These are phyloP conservation scores for Tromatobia lineatoria DNA, from an alignment of 2,888 invertebrate species.

Conservation along the genomic window DNA sequence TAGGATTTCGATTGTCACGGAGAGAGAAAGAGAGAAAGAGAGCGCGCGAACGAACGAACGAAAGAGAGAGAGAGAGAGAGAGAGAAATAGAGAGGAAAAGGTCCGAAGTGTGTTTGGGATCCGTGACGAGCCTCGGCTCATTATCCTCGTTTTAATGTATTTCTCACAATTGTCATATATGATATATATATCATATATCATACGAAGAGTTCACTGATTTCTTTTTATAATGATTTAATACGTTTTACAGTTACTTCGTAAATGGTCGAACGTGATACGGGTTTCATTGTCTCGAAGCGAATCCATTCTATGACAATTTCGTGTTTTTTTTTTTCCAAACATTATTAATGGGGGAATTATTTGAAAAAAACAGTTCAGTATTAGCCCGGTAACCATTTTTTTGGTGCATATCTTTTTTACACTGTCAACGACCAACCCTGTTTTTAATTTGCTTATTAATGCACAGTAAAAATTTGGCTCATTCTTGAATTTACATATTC, in stretches of 20 bases:
- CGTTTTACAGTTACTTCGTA: conserved; percentile 19
- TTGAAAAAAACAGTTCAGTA: conserved; percentile 28
- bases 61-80: neutral
- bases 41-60: neutral
- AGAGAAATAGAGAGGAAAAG: conserved; percentile 18
- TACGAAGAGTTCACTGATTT: conserved; percentile 13
- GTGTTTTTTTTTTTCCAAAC: conserved; percentile 25
- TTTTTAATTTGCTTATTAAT: neutral
- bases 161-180: conserved; percentile 33
- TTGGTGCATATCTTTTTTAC: conserved; percentile 15
- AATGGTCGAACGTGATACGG: conserved; percentile 33
- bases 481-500: conserved; percentile 4
- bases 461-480: neutral
- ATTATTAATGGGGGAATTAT: conserved; percentile 14
- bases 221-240: conserved; percentile 21
- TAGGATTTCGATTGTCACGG: conserved; percentile 34
- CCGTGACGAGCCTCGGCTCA: conserved; percentile 35
- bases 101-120: conserved; percentile 14
- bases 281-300: conserved; percentile 32
- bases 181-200: conserved; percentile 21
- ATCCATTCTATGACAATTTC: conserved; percentile 23
- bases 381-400: conserved; percentile 28
- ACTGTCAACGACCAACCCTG: conserved; percentile 3
- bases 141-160: conserved; percentile 23
- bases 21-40: conserved; percentile 9